Conservation (phyloP, 2,797 vertebrate genomes). For the Pangasius krempfi region DNA sequence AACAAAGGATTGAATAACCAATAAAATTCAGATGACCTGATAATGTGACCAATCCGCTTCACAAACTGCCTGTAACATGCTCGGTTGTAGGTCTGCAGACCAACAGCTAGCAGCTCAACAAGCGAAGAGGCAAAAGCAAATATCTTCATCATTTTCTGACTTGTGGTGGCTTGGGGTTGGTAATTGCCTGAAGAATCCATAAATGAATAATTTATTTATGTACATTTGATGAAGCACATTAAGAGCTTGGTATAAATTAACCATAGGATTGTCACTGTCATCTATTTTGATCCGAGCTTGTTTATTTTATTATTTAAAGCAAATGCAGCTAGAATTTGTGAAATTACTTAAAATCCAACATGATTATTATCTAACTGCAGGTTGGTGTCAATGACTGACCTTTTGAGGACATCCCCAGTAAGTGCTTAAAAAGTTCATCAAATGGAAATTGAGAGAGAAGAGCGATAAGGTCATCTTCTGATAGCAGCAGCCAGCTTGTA, state of each 20-base stretch:
- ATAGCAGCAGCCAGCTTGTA: conserved; percentile 91
- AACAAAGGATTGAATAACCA: background rate
- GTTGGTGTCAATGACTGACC: conserved; percentile 70
- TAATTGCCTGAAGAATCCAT: conserved; percentile 78
- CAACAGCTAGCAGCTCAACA: conserved; percentile 87
- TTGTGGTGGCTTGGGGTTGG: conserved; percentile 86
- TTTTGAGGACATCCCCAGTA: conserved; percentile 88
- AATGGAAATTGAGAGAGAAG: conserved; percentile 95
- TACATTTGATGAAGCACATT: background rate
- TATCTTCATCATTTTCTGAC: conserved; percentile 96
- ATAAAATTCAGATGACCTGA: conserved; percentile 77
- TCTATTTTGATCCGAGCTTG: background rate
- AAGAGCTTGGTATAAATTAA: background rate
- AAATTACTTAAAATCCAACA: background rate
- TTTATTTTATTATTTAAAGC: background rate
- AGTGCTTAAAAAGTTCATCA: conserved; percentile 90
- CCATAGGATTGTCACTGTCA: background rate
- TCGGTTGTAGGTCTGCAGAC: conserved; percentile 93
- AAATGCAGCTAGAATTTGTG: background rate
- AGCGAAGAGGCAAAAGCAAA: conserved; percentile 94
- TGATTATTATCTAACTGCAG: background rate
- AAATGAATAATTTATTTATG: background rate
- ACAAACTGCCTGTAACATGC: conserved; percentile 94
- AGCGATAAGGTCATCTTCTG: conserved; percentile 90
- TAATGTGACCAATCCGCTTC: conserved; percentile 92